Evolutionary conservation across 2,797 vertebrate species (phyloP).

Genomic region (Spheniscus humboldti): DNA sequence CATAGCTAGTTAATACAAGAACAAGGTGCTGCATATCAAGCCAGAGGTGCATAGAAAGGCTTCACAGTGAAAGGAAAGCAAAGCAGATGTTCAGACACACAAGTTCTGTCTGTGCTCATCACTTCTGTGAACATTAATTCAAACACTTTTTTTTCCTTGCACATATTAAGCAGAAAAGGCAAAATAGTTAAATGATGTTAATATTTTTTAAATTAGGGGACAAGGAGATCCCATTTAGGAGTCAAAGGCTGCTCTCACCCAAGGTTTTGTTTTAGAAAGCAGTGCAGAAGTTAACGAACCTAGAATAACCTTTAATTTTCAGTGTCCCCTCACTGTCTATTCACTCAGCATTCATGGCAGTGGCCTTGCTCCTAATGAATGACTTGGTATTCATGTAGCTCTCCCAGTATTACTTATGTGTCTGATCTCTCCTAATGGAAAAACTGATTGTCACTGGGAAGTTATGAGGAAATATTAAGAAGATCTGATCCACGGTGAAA

Average conservation of each 20-base stretch:
- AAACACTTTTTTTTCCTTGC: neutral
- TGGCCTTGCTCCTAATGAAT: conserved; percentile 56
- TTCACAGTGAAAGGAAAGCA: neutral
- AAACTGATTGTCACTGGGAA: conserved; percentile 62
- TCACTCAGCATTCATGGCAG: conserved; percentile 43
- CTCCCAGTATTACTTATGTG: conserved; percentile 58
- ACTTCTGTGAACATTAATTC: neutral
- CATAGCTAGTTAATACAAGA: rapidly evolving
- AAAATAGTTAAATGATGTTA: conserved; percentile 47
- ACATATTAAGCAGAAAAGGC: conserved; percentile 3
- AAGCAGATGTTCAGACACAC: neutral
- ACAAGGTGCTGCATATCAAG: neutral
- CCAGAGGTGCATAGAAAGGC: neutral
- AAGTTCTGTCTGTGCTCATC: rapidly evolving
- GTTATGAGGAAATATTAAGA: conserved; percentile 66
- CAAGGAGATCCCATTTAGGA: conserved; percentile 42
- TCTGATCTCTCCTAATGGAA: conserved; percentile 68
- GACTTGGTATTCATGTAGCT: conserved; percentile 64
- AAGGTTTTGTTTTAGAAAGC: conserved; percentile 46
- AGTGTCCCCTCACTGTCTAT: conserved; percentile 21
- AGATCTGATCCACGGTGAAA: conserved; percentile 47
- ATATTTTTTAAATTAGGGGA: conserved; percentile 63
- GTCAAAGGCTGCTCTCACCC: conserved; percentile 59
- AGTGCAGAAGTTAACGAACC: conserved; percentile 64
- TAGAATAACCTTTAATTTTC: conserved; percentile 63